These are phyloP conservation scores for Agrilus biguttatus DNA, from an alignment of 2,888 invertebrate species.

Conservation along the genomic window DNA sequence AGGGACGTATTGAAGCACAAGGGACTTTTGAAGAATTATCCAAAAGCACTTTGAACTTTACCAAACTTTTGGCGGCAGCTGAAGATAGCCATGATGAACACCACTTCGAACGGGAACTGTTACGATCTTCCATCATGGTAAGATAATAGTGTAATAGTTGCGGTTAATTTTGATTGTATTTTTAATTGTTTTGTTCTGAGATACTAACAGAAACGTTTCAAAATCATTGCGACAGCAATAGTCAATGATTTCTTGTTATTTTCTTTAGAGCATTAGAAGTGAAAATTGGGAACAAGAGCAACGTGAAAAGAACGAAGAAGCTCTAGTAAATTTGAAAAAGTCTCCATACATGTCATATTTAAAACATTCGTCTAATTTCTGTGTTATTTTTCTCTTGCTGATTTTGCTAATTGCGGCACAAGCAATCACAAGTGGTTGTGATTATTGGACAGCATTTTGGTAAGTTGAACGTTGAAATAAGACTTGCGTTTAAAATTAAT, in stretches of 20 bases:
- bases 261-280: too few relatives aligned
- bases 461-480: neutral
- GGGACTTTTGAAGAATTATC: conserved; percentile 24
- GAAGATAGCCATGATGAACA: conserved; percentile 9
- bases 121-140: too few relatives aligned
- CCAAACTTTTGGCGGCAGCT: conserved; percentile 22
- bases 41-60: conserved; percentile 25
- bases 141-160: too few relatives aligned
- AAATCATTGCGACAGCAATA: too few relatives aligned
- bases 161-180: too few relatives aligned
- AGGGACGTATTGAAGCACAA: conserved; percentile 15
- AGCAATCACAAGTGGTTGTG: conserved; percentile 9
- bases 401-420: conserved; percentile 8
- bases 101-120: too few relatives aligned
- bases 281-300: conserved; percentile 7
- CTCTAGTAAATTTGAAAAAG: conserved; percentile 5
- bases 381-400: conserved; percentile 6
- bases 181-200: too few relatives aligned
- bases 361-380: conserved; percentile 10
- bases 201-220: too few relatives aligned
- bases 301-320: conserved; percentile 13
- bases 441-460: conserved; percentile 14
- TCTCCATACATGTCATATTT: conserved; percentile 10
- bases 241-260: too few relatives aligned
- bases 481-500: too few relatives aligned